Percentiles rank a stretch among this genome's conserved stretches.
phyloP scores from a whole-genome alignment of 2,113 vertebrate species.

The Paramisgurnus dabryanus region DNA sequence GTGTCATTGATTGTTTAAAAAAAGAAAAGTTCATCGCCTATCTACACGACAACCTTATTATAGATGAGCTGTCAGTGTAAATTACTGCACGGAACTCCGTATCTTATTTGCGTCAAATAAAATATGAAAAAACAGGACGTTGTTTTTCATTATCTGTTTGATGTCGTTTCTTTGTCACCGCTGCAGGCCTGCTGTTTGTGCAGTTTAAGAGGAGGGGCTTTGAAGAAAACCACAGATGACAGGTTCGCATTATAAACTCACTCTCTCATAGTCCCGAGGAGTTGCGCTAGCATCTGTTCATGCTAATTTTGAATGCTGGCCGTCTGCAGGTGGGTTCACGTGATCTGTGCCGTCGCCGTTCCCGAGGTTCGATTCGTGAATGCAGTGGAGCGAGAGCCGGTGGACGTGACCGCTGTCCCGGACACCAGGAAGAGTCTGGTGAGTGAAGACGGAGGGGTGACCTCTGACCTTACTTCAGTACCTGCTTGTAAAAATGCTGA shows the following conservation, averaged over 20 bases:
- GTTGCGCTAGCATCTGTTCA: background rate
- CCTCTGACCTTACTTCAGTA: background rate
- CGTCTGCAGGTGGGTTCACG: slow-evolving; percentile 87
- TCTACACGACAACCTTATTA: no score
- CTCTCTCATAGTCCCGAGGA: background rate
- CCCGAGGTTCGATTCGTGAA: slow-evolving; percentile 90
- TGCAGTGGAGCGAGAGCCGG: slow-evolving; percentile 85
- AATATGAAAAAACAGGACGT: background rate
- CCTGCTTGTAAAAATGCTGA: background rate
- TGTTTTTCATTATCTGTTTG: background rate
- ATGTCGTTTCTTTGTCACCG: slow-evolving; percentile 44
- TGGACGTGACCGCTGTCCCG: slow-evolving; percentile 87
- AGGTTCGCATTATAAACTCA: slow-evolving; percentile 70
- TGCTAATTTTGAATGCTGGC: background rate
- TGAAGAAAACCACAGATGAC: slow-evolving; percentile 88
- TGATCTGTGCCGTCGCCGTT: slow-evolving; percentile 92
- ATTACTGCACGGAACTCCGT: no score
- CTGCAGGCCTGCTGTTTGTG: slow-evolving; percentile 92
- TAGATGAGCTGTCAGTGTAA: no score
- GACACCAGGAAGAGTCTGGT: slow-evolving; percentile 93
- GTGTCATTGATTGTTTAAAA: no score
- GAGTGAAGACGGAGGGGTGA: slow-evolving; percentile 52
- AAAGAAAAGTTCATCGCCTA: no score
- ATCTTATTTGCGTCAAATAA: background rate
- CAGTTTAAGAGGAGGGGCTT: slow-evolving; percentile 90